Percentiles rank a stretch among this genome's conserved stretches.
Evolutionary conservation across 2,113 vertebrate genomes (phyloP).

Genomic region (Clinocottus analis): DNA sequence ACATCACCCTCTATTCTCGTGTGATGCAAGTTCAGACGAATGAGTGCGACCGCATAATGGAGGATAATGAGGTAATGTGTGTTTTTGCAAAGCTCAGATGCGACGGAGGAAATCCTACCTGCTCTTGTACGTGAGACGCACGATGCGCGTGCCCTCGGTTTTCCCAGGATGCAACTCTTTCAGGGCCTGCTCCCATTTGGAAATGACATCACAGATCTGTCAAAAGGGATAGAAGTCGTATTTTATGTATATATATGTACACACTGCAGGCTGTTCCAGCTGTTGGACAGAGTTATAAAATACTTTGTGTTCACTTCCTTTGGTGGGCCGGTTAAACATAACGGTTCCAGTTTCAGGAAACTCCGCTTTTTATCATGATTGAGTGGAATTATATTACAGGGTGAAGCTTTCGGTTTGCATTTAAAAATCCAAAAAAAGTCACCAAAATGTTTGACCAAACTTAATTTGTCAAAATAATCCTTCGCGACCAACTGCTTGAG

Average conservation of each 20-base stretch:
- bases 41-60: neutral
- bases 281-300: neutral
- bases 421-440: neutral
- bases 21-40: neutral
- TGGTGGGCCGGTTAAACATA: neutral
- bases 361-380: conserved; percentile 5
- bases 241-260: too few relatives aligned
- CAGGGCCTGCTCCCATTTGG: conserved; percentile 92
- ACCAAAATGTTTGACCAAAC: conserved; percentile 5
- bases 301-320: neutral
- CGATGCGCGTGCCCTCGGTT: conserved; percentile 90
- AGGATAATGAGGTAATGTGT: neutral
- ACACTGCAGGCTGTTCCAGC: neutral
- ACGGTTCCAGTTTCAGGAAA: conserved; percentile 18
- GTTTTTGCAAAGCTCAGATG: neutral
- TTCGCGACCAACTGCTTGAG: neutral
- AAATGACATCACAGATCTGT: conserved; percentile 94
- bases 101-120: conserved; percentile 75
- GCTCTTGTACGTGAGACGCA: conserved; percentile 91
- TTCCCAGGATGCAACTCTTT: conserved; percentile 91
- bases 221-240: conserved; percentile 5
- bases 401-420: neutral
- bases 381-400: conserved; percentile 19
- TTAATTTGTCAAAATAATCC: conserved; percentile 14
- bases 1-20: neutral